phyloP scores from a whole-genome alignment of 2,797 vertebrate genomes.

The Hoplostethus atlanticus region DNA sequence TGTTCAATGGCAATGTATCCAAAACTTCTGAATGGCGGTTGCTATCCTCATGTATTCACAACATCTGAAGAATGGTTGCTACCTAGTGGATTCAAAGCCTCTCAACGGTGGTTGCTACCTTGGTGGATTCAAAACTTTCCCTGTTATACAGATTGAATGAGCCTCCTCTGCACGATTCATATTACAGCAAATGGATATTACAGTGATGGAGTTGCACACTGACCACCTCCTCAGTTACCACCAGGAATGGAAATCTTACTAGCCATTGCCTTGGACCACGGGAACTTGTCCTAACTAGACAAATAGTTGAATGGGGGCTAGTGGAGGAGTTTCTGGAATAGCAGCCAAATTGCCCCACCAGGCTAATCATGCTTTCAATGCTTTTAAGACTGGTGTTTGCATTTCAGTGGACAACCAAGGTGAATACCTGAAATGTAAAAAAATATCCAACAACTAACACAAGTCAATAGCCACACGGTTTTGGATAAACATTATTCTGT shows the following conservation, averaged over 20 bases:
- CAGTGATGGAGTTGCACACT: not conserved
- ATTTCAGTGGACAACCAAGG: not conserved
- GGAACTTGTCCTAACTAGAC: not conserved
- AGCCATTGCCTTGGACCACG: slow-evolving; percentile 10
- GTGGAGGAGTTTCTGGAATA: not conserved
- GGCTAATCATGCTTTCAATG: slow-evolving; percentile 8
- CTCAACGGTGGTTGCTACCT: not conserved
- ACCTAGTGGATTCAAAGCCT: not conserved
- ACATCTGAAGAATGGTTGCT: not conserved
- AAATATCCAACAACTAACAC: slow-evolving; percentile 15
- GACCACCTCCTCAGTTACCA: not conserved
- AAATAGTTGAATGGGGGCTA: not conserved
- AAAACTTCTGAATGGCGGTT: not conserved
- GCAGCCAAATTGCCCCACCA: not conserved
- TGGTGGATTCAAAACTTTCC: not conserved
- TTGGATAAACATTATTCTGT: not conserved
- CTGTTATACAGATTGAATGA: not conserved
- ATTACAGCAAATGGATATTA: not conserved
- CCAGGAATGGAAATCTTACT: not conserved
- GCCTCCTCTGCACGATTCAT: slow-evolving; percentile 4
- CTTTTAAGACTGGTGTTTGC: not conserved
- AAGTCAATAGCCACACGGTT: not conserved
- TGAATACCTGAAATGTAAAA: slow-evolving; percentile 34
- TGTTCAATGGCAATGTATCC: not conserved
- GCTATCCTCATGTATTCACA: not conserved